Evolutionary conservation across 2,113 vertebrate species (phyloP).

Genomic region (Manacus vitellinus): DNA sequence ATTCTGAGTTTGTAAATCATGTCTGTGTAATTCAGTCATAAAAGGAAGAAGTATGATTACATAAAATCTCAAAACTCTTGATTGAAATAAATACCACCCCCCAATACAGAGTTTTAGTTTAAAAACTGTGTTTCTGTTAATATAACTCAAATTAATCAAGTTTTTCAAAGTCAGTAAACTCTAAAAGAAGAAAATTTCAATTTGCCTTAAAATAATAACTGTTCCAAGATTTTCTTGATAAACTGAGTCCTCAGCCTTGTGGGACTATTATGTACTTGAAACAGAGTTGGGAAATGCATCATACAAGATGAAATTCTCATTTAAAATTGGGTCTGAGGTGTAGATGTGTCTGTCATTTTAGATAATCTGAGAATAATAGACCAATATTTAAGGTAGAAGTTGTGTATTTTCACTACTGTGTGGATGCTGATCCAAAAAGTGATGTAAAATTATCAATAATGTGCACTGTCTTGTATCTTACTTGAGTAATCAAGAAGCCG

Average conservation of each 20-base stretch:
- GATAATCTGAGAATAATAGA: not conserved
- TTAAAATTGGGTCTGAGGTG: not conserved
- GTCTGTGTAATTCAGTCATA: not conserved
- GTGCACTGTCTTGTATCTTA: not conserved
- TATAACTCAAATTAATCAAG: not conserved
- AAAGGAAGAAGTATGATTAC: not conserved
- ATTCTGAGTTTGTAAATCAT: not conserved
- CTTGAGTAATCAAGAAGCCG: not conserved
- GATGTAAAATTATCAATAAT: not conserved
- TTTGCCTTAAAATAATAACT: not conserved
- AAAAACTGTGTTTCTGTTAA: not conserved
- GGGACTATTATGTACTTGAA: not conserved
- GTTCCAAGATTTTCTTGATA: not conserved
- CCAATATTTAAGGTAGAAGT: not conserved
- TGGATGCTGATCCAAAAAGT: not conserved
- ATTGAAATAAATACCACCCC: not conserved
- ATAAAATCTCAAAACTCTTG: not conserved
- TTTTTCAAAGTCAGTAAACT: not conserved
- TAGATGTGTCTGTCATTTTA: not conserved
- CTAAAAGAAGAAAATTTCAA: not conserved
- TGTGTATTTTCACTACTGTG: not conserved
- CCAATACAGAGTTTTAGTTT: not conserved
- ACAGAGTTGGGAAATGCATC: not conserved
- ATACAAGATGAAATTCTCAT: not conserved
- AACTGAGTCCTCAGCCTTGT: not conserved